A percentile compares a stretch with the other conserved stretches of the same genome.
These are phyloP conservation scores for Drosophila oshimai DNA, from an alignment of 1,140 invertebrate species.

Conservation along the genomic window DNA sequence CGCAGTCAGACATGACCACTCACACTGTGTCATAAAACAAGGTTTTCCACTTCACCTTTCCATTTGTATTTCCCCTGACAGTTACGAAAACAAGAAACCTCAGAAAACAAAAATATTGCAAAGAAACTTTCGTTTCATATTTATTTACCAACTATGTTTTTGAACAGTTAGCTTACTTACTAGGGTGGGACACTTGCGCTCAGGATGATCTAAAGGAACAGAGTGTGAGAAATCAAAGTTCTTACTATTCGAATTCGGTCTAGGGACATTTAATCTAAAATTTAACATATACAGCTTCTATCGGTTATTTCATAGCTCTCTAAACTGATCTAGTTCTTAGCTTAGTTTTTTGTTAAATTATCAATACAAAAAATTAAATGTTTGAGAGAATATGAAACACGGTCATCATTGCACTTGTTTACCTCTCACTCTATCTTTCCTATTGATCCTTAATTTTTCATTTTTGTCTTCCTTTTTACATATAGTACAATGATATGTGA, in stretches of 20 bases:
- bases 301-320: constrained; percentile 1
- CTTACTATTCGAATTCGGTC: not conserved
- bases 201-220: constrained; percentile 5
- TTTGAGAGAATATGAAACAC: constrained; percentile 18
- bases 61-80: no score
- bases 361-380: constrained; percentile 10
- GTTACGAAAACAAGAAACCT: no score
- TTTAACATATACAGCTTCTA: constrained; percentile 53
- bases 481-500: constrained; percentile 30
- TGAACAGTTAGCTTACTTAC: constrained; percentile 2
- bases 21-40: no score
- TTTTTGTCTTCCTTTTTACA: not conserved
- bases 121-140: not conserved
- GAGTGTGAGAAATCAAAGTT: not conserved
- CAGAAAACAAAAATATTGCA: no score
- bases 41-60: no score
- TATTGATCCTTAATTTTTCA: not conserved
- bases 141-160: constrained; percentile 11
- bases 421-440: not conserved
- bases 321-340: not conserved
- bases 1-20: no score
- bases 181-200: constrained; percentile 6
- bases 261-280: constrained; percentile 17
- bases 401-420: constrained; percentile 3
- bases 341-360: no score